Percentiles rank a stretch among this genome's conserved stretches.
phyloP scores from a whole-genome alignment of 2,797 vertebrate genomes.

The Yasuhikotakia modesta region DNA sequence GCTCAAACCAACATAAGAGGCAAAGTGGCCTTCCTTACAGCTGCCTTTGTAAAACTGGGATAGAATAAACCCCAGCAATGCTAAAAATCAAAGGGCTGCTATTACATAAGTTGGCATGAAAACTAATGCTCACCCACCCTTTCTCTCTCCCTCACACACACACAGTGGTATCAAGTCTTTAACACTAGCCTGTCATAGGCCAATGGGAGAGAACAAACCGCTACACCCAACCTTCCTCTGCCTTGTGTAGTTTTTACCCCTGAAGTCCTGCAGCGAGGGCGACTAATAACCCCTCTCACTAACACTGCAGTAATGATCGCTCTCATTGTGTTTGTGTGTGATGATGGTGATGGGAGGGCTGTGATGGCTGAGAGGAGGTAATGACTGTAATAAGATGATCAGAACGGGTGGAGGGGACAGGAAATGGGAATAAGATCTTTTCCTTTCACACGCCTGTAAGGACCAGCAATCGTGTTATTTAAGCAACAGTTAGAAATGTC shows the following conservation, averaged over 20 bases:
- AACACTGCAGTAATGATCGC: conserved; percentile 37
- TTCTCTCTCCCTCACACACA: no score
- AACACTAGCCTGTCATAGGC: conserved; percentile 5
- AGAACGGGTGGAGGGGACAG: conserved; percentile 47
- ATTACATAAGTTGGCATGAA: neutral
- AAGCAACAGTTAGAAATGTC: neutral
- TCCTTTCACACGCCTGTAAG: neutral
- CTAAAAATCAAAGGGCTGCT: neutral
- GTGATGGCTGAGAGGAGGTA: conserved; percentile 28
- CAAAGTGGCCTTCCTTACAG: neutral
- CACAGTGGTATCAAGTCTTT: conserved; percentile 17
- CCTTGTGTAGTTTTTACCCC: conserved; percentile 6
- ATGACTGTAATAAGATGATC: conserved; percentile 52
- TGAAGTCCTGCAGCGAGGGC: conserved; percentile 1
- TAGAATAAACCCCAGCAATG: neutral
- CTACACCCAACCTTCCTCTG: conserved; percentile 11
- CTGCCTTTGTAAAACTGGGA: no score
- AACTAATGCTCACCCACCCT: neutral
- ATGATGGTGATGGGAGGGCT: conserved; percentile 33
- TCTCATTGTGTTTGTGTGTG: conserved; percentile 16
- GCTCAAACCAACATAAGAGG: no score
- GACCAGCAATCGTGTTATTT: conserved; percentile 11
- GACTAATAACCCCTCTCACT: conserved; percentile 8
- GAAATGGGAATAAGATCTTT: conserved; percentile 21
- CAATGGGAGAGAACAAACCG: neutral